Conservation (phyloP, 2,888 invertebrate species). For the Volucella bombylans region DNA sequence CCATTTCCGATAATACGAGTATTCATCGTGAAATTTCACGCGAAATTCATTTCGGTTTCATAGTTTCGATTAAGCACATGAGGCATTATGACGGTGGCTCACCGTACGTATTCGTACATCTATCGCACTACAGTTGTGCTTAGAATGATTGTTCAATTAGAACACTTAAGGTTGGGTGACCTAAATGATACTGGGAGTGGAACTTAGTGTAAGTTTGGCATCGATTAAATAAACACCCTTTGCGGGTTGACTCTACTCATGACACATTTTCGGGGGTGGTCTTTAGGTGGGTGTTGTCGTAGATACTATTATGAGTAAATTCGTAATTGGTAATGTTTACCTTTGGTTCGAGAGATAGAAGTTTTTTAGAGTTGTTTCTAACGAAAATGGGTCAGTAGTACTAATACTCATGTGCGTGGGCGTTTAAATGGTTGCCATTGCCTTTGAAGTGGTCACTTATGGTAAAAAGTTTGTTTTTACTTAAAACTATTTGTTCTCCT, state of each 20-base stretch:
- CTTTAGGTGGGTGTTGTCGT: not conserved
- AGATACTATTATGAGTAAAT: not conserved
- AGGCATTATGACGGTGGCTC: not conserved
- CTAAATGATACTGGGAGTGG: slow-evolving; percentile 68
- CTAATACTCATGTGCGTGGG: not conserved
- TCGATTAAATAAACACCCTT: slow-evolving; percentile 66
- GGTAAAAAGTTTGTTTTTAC: not conserved
- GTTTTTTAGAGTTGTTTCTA: not conserved
- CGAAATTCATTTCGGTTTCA: slow-evolving; percentile 38
- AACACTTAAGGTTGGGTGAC: slow-evolving; percentile 69
- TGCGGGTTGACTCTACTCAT: slow-evolving; percentile 12
- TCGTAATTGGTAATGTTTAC: not conserved
- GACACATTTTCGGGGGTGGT: not conserved
- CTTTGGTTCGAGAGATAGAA: not conserved
- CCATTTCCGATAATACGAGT: slow-evolving; percentile 22
- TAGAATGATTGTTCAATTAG: slow-evolving; percentile 68
- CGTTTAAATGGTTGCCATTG: too few relatives aligned
- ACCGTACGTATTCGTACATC: not conserved
- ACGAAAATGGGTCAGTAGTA: slow-evolving; percentile 1
- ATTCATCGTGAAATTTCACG: slow-evolving; percentile 61
- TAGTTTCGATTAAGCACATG: not conserved
- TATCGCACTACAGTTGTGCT: slow-evolving; percentile 12
- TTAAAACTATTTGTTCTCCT: not conserved
- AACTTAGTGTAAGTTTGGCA: slow-evolving; percentile 44
- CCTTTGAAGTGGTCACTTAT: not conserved